These are phyloP conservation scores for Neoaliturus tenellus DNA, from an alignment of 2,888 invertebrate genomes.

Conservation along the genomic window DNA sequence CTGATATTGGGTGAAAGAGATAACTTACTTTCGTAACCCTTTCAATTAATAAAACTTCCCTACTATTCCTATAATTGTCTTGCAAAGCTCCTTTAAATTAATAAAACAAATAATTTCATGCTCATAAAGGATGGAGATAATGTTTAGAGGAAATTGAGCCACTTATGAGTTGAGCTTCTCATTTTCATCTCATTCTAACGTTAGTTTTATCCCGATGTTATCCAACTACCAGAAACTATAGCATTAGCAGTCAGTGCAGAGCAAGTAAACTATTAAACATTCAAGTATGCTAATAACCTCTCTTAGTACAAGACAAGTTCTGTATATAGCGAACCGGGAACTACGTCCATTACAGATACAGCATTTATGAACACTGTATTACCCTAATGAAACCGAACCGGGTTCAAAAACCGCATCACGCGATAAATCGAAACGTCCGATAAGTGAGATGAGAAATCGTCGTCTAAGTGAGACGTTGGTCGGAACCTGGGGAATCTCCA, in stretches of 20 bases:
- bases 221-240: neutral
- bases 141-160: no score
- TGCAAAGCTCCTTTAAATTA: no score
- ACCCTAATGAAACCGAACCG: neutral
- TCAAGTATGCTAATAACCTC: neutral
- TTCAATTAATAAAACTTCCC: no score
- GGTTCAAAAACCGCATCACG: slow-evolving; percentile 6
- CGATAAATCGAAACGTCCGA: neutral
- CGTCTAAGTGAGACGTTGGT: slow-evolving; percentile 29
- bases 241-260: neutral
- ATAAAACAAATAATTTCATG: no score
- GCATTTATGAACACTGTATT: neutral
- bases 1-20: no score
- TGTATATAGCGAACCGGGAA: neutral
- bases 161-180: no score
- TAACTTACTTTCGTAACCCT: no score
- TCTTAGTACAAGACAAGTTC: neutral
- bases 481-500: slow-evolving; percentile 37
- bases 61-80: no score
- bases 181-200: no score
- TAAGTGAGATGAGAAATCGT: slow-evolving; percentile 35
- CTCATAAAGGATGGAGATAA: no score
- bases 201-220: no score
- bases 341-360: neutral
- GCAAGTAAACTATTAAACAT: neutral